Base-by-base conservation (phyloP, 2,888 invertebrate species). In the Electrophaes corylata region DNA sequence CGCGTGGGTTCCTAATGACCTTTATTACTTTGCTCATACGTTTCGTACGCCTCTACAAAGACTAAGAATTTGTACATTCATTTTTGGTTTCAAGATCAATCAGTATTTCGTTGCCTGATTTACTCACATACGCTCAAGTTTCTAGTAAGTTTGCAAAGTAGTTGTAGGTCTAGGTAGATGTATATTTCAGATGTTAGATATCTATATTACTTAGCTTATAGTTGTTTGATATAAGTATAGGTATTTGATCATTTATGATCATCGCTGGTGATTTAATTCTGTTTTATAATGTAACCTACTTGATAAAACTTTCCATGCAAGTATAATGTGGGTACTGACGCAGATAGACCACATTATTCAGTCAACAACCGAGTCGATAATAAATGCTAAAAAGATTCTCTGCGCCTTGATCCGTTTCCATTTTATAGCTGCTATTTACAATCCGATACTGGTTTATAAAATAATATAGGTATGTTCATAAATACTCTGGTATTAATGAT, bases 321-420 rank as follows among this genome's bases (percentile, higher is more conserved):
- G 65, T 57, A 60, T 65, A 68, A 65, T 67, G 44, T n/a, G n/a
- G n/a, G n/a, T 64, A 46, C 35, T 86, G 87, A 87, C 85, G 86
- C 81, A 84, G 83, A 79, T 81, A 67, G 70, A 70, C 72, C 63
- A 64, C 37, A 75, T 79, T 80, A 87, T 85, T 78, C 81, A 85
- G 75, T 78, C 76, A 76, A 75, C 77, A 77, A 74, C 71, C 70
- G 68, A 67, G 67, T 61, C 68, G 70, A 78, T 76, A 76, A 78
- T 79, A 67, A 63, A 76, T 76, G 74, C 66, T 71, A 73, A 78
- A 77, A 74, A 74, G 70, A 78, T 83, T 79, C 72, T 66, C 64
- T 76, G 70, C 67, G 77, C 82, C 84, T 84, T 86, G 83, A 81
- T 83, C 83, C 71, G 76, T 75, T 83, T 84, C 65, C 76, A 81